Evolutionary conservation across 2,797 vertebrate genomes (phyloP), one percentile per base, ranked within the genome.

Genomic region (Bovichtus diacanthus): DNA sequence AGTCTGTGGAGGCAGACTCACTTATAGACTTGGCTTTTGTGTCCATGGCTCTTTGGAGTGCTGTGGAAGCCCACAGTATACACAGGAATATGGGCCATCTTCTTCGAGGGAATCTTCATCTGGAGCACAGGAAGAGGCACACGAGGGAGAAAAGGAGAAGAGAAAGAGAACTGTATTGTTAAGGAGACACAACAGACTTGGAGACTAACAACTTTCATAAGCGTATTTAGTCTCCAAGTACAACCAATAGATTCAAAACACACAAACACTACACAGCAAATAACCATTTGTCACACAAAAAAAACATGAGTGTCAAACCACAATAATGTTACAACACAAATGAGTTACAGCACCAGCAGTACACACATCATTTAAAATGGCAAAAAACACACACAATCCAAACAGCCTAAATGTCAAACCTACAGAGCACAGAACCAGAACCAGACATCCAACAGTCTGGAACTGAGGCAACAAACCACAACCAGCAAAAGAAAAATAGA

Each of bases 41-140:
- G 94, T 43, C 89, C 80, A 0, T 93, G 89, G 18, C 87, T 84
- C 47, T 93, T 93, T 34, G 91, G 95, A 80, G 94, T 82, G 91
- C 92, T 96, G 84, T 99, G 97, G 47, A 99, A 98, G 62, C 98
- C 97, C 78, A 99, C 93, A 0, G 96, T 96, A 68, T 99, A 99
- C 69, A 99, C 97, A 0, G 98, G 98, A 83, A 99, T 98, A 77
- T 99, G 98, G 9, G 96, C 97, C 87, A 97, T 91, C 95, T 98
- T 99, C 94, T 98, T 99, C 2, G 97, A 97, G 53, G 98, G 98
- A 75, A 98, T 97, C 95, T 98, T 98, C 95, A 99, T 97, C 98
- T 99, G 90, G 31, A 81, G 61, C 46, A 67, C 15, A 68, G 18
- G 46, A 53, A 39, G 58, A 43, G 6, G 15, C 46, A 69, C 6